These are phyloP conservation scores for Philhelius pedissequus DNA, from an alignment of 2,888 invertebrate species.

Conservation along the genomic window DNA sequence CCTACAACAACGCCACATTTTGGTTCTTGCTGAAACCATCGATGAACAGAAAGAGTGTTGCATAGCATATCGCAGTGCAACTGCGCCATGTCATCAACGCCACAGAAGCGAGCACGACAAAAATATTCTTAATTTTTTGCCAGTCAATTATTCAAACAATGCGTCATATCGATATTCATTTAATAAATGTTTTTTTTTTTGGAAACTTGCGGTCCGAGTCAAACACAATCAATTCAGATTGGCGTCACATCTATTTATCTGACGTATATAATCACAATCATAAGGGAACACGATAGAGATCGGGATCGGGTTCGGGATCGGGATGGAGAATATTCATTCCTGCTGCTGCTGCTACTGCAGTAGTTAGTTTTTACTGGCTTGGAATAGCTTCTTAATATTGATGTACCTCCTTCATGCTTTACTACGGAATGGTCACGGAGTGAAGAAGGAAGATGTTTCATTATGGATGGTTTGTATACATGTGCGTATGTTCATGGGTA, in stretches of 20 bases:
- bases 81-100: slow-evolving; percentile 67
- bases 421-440: not conserved
- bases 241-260: slow-evolving; percentile 59
- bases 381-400: slow-evolving; percentile 8
- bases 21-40: not conserved
- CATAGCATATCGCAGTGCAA: slow-evolving; percentile 51
- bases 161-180: slow-evolving; percentile 78
- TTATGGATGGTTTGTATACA: slow-evolving; percentile 25
- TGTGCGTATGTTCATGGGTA: slow-evolving; percentile 25
- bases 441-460: slow-evolving; percentile 15
- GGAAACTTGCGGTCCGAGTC: slow-evolving; percentile 34
- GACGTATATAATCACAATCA: not conserved
- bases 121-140: slow-evolving; percentile 65
- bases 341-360: slow-evolving; percentile 1
- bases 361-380: slow-evolving; percentile 35
- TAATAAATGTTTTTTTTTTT: slow-evolving; percentile 74
- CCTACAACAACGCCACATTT: slow-evolving; percentile 21
- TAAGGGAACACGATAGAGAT: slow-evolving; percentile 25
- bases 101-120: slow-evolving; percentile 45
- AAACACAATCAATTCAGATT: slow-evolving; percentile 61
- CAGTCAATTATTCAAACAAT: slow-evolving; percentile 74
- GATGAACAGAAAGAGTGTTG: slow-evolving; percentile 36
- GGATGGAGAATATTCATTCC: slow-evolving; percentile 3
- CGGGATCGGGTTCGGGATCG: not conserved
- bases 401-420: not conserved